Conservation (phyloP, 2,888 invertebrate species). For the Oligia latruncula region DNA sequence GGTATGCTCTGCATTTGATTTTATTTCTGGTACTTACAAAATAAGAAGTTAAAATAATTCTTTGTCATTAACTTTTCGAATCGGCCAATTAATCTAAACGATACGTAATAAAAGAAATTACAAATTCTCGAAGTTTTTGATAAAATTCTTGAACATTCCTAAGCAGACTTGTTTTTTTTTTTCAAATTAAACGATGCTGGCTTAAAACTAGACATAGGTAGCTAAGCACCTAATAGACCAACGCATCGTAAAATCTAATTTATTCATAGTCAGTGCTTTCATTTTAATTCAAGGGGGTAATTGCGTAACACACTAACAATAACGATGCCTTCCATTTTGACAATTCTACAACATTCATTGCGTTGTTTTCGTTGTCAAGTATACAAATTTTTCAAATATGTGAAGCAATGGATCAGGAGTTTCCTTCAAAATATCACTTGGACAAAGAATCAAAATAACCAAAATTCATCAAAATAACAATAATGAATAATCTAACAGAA, state of each 20-base stretch:
- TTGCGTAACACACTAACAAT: background rate
- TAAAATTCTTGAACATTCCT: background rate
- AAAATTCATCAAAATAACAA: background rate
- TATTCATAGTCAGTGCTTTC: background rate
- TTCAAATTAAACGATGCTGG: background rate
- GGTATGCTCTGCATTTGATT: background rate
- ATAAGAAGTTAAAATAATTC: slow-evolving; percentile 28
- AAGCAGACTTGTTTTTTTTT: background rate
- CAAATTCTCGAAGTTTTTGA: slow-evolving; percentile 9
- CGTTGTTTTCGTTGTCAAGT: background rate
- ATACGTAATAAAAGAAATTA: slow-evolving; percentile 7
- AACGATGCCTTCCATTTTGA: background rate
- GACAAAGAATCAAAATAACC: background rate
- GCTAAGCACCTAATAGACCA: background rate
- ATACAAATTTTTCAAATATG: background rate
- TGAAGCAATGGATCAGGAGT: background rate
- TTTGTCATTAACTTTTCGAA: slow-evolving; percentile 12
- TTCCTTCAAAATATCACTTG: background rate
- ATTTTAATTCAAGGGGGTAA: background rate
- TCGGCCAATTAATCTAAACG: slow-evolving; percentile 26
- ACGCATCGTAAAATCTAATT: background rate
- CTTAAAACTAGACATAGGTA: background rate
- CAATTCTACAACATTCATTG: background rate
- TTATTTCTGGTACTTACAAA: background rate
- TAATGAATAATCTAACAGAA: background rate